Percentiles rank a stretch among this genome's conserved stretches.
These are phyloP conservation scores for Nesogale talazaci DNA, from an alignment of 2,113 vertebrate species.

Conservation along the genomic window DNA sequence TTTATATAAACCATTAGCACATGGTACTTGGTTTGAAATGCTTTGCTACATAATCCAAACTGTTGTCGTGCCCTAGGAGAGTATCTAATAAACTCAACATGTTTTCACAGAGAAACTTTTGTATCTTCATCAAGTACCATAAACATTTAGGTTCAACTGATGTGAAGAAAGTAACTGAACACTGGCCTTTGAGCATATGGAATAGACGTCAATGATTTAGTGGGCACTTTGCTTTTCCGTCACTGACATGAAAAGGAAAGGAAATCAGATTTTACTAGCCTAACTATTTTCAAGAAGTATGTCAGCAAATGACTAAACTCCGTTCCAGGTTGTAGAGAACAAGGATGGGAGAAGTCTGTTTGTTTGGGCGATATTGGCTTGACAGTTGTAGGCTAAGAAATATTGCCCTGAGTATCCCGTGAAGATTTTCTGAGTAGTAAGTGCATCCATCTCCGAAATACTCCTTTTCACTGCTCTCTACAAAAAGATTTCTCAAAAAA, in stretches of 20 bases:
- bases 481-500: constrained; percentile 25
- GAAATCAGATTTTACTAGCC: constrained; percentile 42
- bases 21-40: constrained; percentile 80
- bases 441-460: constrained; percentile 25
- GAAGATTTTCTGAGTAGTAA: constrained; percentile 54
- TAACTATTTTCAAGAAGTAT: constrained; percentile 50
- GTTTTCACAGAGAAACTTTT: constrained; percentile 57
- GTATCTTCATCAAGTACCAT: constrained; percentile 38
- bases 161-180: constrained; percentile 26
- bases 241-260: constrained; percentile 12
- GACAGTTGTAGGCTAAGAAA: constrained; percentile 48
- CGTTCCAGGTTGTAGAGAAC: neutral
- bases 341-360: neutral
- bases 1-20: constrained; percentile 85
- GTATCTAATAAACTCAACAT: constrained; percentile 79
- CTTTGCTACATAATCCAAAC: constrained; percentile 78
- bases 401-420: constrained; percentile 14
- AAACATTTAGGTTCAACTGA: constrained; percentile 20
- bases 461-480: neutral
- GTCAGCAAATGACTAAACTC: constrained; percentile 20
- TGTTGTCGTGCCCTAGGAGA: constrained; percentile 70
- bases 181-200: neutral
- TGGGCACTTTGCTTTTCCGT: constrained; percentile 6
- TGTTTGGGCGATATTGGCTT: neutral
- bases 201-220: constrained; percentile 11